Evolutionary conservation across 2,113 vertebrate genomes (phyloP).

Genomic region (Heterotilapia buettikoferi): DNA sequence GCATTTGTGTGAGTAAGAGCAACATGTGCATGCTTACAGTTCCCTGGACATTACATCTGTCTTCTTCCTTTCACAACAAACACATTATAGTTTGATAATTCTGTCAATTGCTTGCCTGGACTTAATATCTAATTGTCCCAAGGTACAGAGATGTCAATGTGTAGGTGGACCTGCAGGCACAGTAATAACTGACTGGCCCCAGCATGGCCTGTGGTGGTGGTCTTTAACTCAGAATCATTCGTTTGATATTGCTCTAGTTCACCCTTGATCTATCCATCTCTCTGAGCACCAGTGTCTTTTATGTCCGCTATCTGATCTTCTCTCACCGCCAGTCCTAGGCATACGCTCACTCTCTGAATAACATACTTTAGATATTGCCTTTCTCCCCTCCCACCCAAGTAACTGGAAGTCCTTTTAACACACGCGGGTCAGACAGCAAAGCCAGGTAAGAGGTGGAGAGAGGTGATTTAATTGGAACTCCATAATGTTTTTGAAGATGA

Average conservation of each 20-base stretch:
- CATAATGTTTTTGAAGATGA: slow-evolving; percentile 38
- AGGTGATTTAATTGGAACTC: slow-evolving; percentile 51
- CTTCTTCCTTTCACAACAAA: neutral
- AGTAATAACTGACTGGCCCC: slow-evolving; percentile 11
- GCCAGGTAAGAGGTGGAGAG: slow-evolving; percentile 7
- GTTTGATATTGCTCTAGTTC: slow-evolving; percentile 36
- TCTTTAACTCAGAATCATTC: slow-evolving; percentile 44
- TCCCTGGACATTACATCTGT: neutral
- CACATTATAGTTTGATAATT: neutral
- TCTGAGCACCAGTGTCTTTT: slow-evolving; percentile 39
- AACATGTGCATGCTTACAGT: neutral
- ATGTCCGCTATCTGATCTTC: slow-evolving; percentile 51
- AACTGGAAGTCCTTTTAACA: slow-evolving; percentile 43
- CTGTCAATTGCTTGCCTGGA: neutral
- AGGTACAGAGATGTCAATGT: neutral
- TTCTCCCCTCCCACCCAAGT: slow-evolving; percentile 19
- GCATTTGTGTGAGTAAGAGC: neutral
- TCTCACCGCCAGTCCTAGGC: neutral
- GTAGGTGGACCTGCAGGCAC: slow-evolving; percentile 29
- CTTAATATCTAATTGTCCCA: neutral
- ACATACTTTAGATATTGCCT: slow-evolving; percentile 6
- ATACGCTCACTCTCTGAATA: slow-evolving; percentile 8
- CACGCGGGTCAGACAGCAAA: slow-evolving; percentile 5
- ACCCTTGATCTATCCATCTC: slow-evolving; percentile 47
- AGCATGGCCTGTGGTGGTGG: slow-evolving; percentile 26